Base-by-base conservation (phyloP, 2,888 invertebrate genomes). In the Trissolcus japonicus region DNA sequence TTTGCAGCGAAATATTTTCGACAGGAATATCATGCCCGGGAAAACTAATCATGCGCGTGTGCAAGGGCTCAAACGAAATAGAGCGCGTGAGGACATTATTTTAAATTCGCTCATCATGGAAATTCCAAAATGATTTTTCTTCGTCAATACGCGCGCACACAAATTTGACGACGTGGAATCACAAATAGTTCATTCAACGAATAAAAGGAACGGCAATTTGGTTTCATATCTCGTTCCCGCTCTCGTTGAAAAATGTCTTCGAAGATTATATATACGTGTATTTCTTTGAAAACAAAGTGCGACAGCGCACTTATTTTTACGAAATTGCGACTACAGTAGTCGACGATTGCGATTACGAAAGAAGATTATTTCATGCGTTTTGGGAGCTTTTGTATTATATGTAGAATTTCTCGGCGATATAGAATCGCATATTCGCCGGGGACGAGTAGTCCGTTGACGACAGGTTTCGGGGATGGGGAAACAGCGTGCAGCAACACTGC, bases 331-430 rank as follows among this genome's bases (percentile, higher is more conserved):
- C 82, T 81, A 57, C 72, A 56, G 76, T 68, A 79, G 78, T 79
- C 81, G 81, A 80, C 82, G 83, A 82, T 83, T 81, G 82, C 81
- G 83, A 84, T 85, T 82, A 82, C 85, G 84, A 81, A 86, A 87
- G 84, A 82, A 85, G 86, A 87, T 87, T 86, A 87, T 85, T 86
- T 86, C 83, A 84, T 86, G 84, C 84, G 82, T 55, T 55, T 55
- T 55, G 55, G 46, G 19, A 83, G 81, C 82, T 83, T 78, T 81
- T 85, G 85, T 83, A 84, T 83, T 83, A 11, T 11, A 86, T 85
- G 85, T 82, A 81, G 74, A 82, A 82, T 80, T 35, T 66, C 76
- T 65, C 69, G 76, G 68, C 75, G 81, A 81, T 78, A 81, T 78
- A 78, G 79, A 80, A 83, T 84, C 81, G 80, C 79, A 76, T 79